These are phyloP conservation scores for Daboia siamensis DNA, from an alignment of 2,113 vertebrate genomes.

Conservation along the genomic window DNA sequence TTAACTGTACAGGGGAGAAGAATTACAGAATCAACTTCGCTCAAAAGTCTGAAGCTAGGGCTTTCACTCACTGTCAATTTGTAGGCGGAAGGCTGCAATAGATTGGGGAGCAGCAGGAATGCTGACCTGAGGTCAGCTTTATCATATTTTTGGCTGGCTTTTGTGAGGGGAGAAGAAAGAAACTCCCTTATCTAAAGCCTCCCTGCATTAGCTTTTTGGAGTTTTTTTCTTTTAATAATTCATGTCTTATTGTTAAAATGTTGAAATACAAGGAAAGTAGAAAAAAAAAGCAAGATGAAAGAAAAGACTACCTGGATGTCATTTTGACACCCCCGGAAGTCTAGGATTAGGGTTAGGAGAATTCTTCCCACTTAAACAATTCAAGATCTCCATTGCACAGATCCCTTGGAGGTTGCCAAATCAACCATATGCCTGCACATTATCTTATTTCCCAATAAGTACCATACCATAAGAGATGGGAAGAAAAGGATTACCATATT, in stretches of 20 bases:
- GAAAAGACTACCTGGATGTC: neutral
- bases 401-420: too few relatives aligned
- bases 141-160: neutral
- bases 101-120: conserved; percentile 24
- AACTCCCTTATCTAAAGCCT: neutral
- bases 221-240: neutral
- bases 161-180: neutral
- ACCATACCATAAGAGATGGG: too few relatives aligned
- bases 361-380: neutral
- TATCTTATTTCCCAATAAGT: too few relatives aligned
- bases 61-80: conserved; percentile 26
- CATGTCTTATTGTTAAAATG: neutral
- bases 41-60: conserved; percentile 37
- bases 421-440: too few relatives aligned
- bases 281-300: neutral
- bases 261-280: neutral
- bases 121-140: conserved; percentile 17
- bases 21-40: conserved; percentile 48
- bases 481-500: too few relatives aligned
- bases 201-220: neutral
- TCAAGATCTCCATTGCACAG: neutral
- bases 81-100: conserved; percentile 28
- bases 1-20: conserved; percentile 53
- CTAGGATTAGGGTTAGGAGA: neutral
- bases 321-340: neutral